These are phyloP conservation scores for Panagrolaimus sp. DNA, from an alignment of 1,140 invertebrate species.

Conservation along the genomic window DNA sequence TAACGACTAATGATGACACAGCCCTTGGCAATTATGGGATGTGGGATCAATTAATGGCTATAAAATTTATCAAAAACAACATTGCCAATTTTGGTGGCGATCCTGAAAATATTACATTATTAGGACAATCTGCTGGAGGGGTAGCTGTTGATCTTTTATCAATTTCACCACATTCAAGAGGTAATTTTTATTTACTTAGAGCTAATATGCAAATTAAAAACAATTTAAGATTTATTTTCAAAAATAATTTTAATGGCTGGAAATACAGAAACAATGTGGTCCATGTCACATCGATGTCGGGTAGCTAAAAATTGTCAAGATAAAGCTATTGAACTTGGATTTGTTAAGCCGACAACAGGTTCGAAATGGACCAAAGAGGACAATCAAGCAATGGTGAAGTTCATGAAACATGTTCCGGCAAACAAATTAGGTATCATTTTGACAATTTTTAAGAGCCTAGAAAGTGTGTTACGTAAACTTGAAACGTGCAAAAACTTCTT, in stretches of 20 bases:
- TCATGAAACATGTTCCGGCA: constrained; percentile 24
- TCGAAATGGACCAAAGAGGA: constrained; percentile 27
- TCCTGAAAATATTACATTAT: constrained; percentile 67
- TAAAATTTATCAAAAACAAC: constrained; percentile 65
- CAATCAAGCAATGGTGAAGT: constrained; percentile 26
- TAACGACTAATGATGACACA: constrained; percentile 57
- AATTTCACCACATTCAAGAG: constrained; percentile 27
- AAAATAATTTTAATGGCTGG: constrained; percentile 41
- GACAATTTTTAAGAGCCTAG: too few species aligned
- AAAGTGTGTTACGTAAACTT: too few species aligned
- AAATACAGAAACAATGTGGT: constrained; percentile 33
- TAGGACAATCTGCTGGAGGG: constrained; percentile 71
- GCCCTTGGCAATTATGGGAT: constrained; percentile 61
- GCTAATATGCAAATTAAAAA: too few species aligned
- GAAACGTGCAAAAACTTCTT: too few species aligned
- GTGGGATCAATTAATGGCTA: constrained; percentile 38
- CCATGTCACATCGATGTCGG: neutral
- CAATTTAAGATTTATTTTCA: constrained; percentile 30
- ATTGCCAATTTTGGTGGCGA: constrained; percentile 65
- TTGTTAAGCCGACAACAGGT: neutral
- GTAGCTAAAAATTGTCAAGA: constrained; percentile 22
- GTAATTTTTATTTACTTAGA: too few species aligned
- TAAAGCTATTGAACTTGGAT: constrained; percentile 31
- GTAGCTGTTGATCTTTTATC: constrained; percentile 47
- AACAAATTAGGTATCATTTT: constrained; percentile 22